Evolutionary conservation across 2,113 vertebrate species (phyloP), one percentile per base, ranked within the genome.

Genomic region (Nyctereutes procyonoides): DNA sequence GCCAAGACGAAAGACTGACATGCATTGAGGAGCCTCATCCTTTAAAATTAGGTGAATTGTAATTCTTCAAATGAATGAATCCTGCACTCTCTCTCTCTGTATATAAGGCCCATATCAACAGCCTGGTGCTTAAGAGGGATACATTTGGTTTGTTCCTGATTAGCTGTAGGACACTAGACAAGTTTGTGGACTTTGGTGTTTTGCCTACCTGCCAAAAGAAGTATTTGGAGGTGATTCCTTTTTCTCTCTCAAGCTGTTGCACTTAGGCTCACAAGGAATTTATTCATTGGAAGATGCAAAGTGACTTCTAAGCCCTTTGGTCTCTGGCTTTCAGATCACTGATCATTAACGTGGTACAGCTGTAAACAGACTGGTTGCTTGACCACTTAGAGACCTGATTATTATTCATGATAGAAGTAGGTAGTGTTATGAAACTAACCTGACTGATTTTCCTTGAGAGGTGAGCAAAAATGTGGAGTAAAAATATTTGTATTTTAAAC

Each of bases 251-350:
- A 67, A 22, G 11, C 24, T 38, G 20, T 9, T 76, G 12, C 79
- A 69, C 53, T 62, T 71, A 81, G 51, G 85, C 1, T 62, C 17
- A 28, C 14, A 6, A 28, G 16, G 15, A 20, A 76, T 84, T 71
- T 53, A 79, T 58, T 76, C 35, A 35, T 83, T 65, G 53, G 51
- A 93, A 79, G 20, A 30, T 30, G 12, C n/a, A 85, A 32, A 94
- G 3, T 88, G 81, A 76, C 58, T 91, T 91, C 74, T 60, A 91
- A 88, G 32, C 2, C 43, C 3, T 65, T 53, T 63, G 48, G 19
- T 88, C 19, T 48, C 73, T 85, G 63, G 32, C 20, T 97, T 93
- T 88, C 74, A 90, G 58, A 58, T 73, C 74, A 88, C 17, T 83
- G 74, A 79, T 83, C 51, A 74, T 16, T 38, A 28, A 80, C 1